Conservation (phyloP, 2,888 invertebrate species). For the Alloscopus bannaensis region DNA sequence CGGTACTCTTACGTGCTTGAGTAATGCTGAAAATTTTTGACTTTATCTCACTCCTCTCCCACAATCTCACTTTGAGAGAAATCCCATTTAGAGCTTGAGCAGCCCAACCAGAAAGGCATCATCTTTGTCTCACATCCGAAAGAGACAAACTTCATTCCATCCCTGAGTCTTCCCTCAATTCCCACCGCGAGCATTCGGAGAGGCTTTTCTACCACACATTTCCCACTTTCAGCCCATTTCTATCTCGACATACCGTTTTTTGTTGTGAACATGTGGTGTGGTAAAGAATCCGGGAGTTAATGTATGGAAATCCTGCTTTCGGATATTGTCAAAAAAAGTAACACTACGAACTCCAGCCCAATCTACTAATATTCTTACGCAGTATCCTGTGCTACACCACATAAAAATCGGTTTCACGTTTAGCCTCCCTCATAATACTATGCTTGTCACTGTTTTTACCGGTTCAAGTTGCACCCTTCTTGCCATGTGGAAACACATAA, state of each 20-base stretch:
- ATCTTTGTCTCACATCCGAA: conserved; percentile 37
- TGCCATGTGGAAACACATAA: too few relatives aligned
- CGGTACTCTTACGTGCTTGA: conserved; percentile 13
- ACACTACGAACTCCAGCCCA: too few relatives aligned
- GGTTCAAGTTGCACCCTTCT: conserved; percentile 17
- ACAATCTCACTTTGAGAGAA: background rate
- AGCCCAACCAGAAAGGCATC: conserved; percentile 39
- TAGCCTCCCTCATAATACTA: too few relatives aligned
- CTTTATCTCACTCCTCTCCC: background rate
- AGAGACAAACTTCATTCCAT: conserved; percentile 50
- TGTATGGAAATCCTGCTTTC: conserved; percentile 56
- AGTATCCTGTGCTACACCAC: too few relatives aligned
- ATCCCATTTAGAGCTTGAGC: conserved; percentile 39
- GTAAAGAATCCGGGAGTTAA: conserved; percentile 45
- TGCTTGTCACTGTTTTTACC: too few relatives aligned
- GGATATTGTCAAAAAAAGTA: conserved; percentile 36
- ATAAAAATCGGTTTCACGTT: too few relatives aligned
- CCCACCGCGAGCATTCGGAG: conserved; percentile 30
- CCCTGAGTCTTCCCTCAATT: conserved; percentile 29
- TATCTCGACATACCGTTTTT: conserved; percentile 18
- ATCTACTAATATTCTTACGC: too few relatives aligned
- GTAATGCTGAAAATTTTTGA: conserved; percentile 17
- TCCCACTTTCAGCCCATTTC: conserved; percentile 21
- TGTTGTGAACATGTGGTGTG: conserved; percentile 45
- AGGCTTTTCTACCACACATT: too few relatives aligned